Evolutionary conservation across 2,888 invertebrate species (phyloP).

Genomic region (Cephus pygmeus): DNA sequence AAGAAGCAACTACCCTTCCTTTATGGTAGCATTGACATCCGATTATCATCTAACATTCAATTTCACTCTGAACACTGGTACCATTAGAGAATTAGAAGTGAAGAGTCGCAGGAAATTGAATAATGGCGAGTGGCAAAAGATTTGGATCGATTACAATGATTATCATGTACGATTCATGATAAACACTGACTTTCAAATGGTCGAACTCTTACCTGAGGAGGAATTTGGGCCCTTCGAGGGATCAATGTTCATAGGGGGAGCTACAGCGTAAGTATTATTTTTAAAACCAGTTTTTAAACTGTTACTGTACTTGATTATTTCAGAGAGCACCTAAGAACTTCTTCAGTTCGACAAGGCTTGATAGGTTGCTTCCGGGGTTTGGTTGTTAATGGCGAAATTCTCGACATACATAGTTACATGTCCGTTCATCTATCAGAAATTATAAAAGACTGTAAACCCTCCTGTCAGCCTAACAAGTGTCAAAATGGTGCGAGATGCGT

Average conservation of each 20-base stretch:
- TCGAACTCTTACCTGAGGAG: conserved; percentile 84
- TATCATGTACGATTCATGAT: conserved; percentile 94
- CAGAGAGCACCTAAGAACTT: conserved; percentile 84
- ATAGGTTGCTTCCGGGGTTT: conserved; percentile 95
- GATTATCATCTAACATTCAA: conserved; percentile 91
- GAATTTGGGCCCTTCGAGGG: conserved; percentile 94
- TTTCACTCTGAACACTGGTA: conserved; percentile 87
- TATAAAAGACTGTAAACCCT: conserved; percentile 92
- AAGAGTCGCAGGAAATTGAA: conserved; percentile 85
- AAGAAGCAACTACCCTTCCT: conserved; percentile 88
- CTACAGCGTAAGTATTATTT: conserved; percentile 80
- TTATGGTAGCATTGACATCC: conserved; percentile 87
- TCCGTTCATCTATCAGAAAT: conserved; percentile 92
- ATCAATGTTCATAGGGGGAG: conserved; percentile 93
- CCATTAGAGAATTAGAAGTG: conserved; percentile 83
- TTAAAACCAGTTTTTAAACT: conserved; percentile 2
- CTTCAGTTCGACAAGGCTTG: conserved; percentile 86
- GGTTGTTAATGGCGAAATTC: conserved; percentile 89
- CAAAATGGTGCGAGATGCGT: conserved; percentile 91
- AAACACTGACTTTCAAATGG: conserved; percentile 90
- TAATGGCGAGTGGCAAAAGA: conserved; percentile 95
- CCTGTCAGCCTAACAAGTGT: conserved; percentile 94
- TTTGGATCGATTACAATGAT: conserved; percentile 95
- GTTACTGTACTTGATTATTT: conserved; percentile 14
- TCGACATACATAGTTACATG: conserved; percentile 93